Percentiles rank a stretch among this genome's conserved stretches.
These are phyloP conservation scores for Ambastaia sidthimunki DNA, from an alignment of 2,797 vertebrate species.

Conservation along the genomic window DNA sequence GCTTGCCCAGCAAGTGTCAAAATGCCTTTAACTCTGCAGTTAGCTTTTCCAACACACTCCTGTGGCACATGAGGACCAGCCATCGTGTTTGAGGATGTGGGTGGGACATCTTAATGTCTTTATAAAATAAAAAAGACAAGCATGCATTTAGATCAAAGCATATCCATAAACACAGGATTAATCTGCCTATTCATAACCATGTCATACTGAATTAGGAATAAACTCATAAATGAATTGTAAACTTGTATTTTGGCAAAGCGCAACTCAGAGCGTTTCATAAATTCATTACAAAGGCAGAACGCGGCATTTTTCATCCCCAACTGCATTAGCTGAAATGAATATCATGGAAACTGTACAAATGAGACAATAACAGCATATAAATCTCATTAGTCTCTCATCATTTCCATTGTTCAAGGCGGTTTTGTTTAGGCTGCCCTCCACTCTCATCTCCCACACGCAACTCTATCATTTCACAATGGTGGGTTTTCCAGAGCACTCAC, in stretches of 20 bases:
- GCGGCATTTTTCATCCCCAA: constrained; percentile 69
- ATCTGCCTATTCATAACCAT: constrained; percentile 58
- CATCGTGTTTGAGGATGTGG: background rate
- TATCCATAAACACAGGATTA: constrained; percentile 45
- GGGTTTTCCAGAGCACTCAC: constrained; percentile 65
- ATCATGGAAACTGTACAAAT: constrained; percentile 64
- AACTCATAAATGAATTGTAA: constrained; percentile 61
- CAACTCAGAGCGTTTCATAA: constrained; percentile 66
- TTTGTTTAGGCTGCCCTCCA: constrained; percentile 67
- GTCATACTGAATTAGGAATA: constrained; percentile 52
- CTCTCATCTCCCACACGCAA: constrained; percentile 56
- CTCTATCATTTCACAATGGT: constrained; percentile 71
- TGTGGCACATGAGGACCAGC: constrained; percentile 40
- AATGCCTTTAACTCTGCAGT: constrained; percentile 54
- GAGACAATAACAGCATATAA: constrained; percentile 71
- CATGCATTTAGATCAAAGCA: constrained; percentile 37
- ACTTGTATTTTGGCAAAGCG: constrained; percentile 58
- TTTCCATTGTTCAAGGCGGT: constrained; percentile 68
- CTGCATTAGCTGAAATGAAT: constrained; percentile 71
- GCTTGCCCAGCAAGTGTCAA: constrained; percentile 41
- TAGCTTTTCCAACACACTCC: constrained; percentile 37
- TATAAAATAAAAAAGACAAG: constrained; percentile 27
- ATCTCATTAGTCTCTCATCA: constrained; percentile 72
- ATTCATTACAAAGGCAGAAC: constrained; percentile 65
- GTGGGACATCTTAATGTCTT: background rate